Conservation (phyloP, 1,140 invertebrate species). For the Halictus rubicundus region DNA sequence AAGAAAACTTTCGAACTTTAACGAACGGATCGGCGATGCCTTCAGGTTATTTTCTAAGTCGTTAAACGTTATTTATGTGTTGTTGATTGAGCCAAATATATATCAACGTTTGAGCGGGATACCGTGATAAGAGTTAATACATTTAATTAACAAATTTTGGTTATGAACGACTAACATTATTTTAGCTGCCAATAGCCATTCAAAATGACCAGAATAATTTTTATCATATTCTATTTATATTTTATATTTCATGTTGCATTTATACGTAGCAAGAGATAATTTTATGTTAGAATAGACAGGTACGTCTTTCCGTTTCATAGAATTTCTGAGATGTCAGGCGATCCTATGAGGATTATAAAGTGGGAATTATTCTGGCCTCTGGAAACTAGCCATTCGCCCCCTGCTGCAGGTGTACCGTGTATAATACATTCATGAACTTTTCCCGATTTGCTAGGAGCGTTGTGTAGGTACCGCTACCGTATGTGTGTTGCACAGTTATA, state of each 20-base stretch:
- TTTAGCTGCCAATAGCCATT: too few relatives aligned
- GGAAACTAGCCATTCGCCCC: not conserved
- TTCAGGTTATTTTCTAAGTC: not conserved
- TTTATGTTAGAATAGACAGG: too few relatives aligned
- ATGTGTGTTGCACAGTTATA: not conserved
- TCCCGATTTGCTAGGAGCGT: not conserved
- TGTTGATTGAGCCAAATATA: not conserved
- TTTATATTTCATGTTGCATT: too few relatives aligned
- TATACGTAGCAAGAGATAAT: too few relatives aligned
- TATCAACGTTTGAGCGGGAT: not conserved
- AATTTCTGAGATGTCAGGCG: not conserved
- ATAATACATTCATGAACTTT: slow-evolving; percentile 28
- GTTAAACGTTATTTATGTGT: not conserved
- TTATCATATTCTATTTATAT: too few relatives aligned
- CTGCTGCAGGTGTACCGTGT: not conserved
- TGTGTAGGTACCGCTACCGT: not conserved
- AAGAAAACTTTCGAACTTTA: slow-evolving; percentile 5
- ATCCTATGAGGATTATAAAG: not conserved
- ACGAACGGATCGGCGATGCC: not conserved
- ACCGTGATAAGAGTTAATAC: not conserved
- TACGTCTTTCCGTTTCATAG: not conserved
- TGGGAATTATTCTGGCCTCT: not conserved
- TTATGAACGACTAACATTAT: too few relatives aligned
- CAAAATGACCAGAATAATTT: too few relatives aligned
- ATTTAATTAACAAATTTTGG: too few relatives aligned